Evolutionary conservation across 1,140 invertebrate genomes (phyloP).

Genomic region (Procambarus clarkii): DNA sequence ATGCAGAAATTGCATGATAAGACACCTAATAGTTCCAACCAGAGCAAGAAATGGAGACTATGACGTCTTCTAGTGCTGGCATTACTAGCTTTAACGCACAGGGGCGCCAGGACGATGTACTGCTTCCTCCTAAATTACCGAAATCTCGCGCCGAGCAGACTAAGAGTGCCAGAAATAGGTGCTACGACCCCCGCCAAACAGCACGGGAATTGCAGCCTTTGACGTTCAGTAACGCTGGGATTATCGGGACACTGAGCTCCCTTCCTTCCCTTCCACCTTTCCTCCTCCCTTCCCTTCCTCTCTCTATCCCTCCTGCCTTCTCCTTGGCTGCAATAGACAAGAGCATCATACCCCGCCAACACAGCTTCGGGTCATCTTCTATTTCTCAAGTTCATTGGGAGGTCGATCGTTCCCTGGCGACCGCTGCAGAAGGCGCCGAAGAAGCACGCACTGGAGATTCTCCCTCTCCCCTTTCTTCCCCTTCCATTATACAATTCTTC

Average conservation of each 20-base stretch:
- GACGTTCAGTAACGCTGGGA: background rate
- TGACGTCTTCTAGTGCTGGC: background rate
- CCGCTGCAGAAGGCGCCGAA: background rate
- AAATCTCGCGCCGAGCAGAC: background rate
- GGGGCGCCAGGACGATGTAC: background rate
- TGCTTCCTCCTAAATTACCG: background rate
- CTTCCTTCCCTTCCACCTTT: too few relatives aligned
- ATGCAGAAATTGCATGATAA: background rate
- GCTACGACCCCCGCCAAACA: background rate
- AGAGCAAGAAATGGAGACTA: background rate
- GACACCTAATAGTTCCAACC: background rate
- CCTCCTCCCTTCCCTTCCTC: too few relatives aligned
- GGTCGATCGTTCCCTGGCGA: conserved; percentile 29
- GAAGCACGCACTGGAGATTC: background rate
- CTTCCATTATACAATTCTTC: background rate
- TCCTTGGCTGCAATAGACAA: background rate
- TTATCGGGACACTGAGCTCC: background rate
- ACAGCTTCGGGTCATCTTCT: conserved; percentile 38
- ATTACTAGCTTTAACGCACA: background rate
- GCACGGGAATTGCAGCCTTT: background rate
- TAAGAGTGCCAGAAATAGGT: background rate
- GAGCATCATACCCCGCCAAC: conserved; percentile 40
- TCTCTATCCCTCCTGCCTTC: background rate
- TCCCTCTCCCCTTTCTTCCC: conserved; percentile 8
- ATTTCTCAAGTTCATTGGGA: conserved; percentile 46